Evolutionary conservation across 2,113 vertebrate species (phyloP), one percentile per base, ranked within the genome.

Genomic region (Nicator chloris): DNA sequence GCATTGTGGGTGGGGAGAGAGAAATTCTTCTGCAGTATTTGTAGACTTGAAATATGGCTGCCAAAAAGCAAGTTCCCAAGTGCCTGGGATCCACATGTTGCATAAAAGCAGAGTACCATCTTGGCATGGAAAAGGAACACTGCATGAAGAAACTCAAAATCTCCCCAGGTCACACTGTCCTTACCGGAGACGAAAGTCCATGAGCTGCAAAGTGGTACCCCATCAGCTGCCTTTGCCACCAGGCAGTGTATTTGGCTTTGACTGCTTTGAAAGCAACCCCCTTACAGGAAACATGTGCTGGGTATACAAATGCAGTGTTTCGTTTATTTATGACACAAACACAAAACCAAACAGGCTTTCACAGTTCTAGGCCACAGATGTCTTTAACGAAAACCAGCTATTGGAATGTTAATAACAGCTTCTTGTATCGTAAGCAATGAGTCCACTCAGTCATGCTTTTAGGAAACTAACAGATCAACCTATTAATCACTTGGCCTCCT

Each of bases 341-440:
- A 53, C 80, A 93, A 95, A 96, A 94, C 82, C 86, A 95, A 96
- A 96, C 88, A 96, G 84, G 35, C 93, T 95, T 97, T 96, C 92
- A 90, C 79, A 71, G 92, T 83, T 86, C 56, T 49, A 90, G 93
- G 65, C 86, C 96, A 83, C 96, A 96, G 96, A 95, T 94, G 95
- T 95, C 91, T 92, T 95, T 96, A 97, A 96, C 53, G 18, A 95
- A 92, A 95, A 96, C 39, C 95, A 97, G 94, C 85, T 88, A 94
- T 93, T 95, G 93, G 95, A 95, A 97, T 95, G 93, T 96, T 94
- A 96, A 80, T 95, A 97, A 85, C 70, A 77, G 82, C 76, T 90
- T 65, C 95, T 86, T 84, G 76, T 95, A 92, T 90, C 60, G 12
- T 93, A 96, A 96, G 95, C 85, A 96, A 78, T 83, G 92, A 93